phyloP scores from a whole-genome alignment of 2,113 vertebrate genomes.

The Galbula dea region DNA sequence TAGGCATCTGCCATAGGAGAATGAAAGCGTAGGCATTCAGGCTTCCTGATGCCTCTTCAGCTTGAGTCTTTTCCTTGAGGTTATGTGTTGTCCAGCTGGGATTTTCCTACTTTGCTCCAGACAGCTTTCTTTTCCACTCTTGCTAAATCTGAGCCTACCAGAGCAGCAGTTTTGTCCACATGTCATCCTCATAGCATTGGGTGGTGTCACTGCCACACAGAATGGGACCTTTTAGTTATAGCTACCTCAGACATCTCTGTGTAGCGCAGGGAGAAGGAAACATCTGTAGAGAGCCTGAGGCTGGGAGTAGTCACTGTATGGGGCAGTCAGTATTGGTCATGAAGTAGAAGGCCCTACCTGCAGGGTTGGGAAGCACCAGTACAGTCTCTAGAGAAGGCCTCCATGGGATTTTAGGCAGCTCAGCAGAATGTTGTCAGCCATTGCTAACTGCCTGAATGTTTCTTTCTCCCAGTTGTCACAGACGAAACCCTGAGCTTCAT shows the following conservation, averaged over 20 bases:
- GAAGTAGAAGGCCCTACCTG: background rate
- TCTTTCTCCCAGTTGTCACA: constrained; percentile 88
- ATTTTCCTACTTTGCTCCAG: background rate
- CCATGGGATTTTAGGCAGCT: background rate
- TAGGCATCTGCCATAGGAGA: background rate
- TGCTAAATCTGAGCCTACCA: background rate
- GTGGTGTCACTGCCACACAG: background rate
- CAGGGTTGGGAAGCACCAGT: background rate
- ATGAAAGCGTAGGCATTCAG: background rate
- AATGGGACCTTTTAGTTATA: background rate
- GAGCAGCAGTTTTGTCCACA: background rate
- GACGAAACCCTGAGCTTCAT: constrained; percentile 96
- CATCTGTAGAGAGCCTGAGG: background rate
- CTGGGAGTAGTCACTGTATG: background rate
- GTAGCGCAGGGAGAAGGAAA: background rate
- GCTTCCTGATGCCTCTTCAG: background rate
- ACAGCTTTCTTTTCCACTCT: background rate
- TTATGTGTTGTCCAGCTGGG: background rate
- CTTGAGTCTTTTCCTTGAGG: background rate
- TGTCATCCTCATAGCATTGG: background rate
- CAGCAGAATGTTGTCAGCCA: background rate
- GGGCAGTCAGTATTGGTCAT: background rate
- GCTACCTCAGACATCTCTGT: background rate
- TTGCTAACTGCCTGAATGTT: constrained; percentile 70
- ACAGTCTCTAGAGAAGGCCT: background rate